Evolutionary conservation across 2,113 vertebrate species (phyloP).

Genomic region (Ivindomyrus marchei): DNA sequence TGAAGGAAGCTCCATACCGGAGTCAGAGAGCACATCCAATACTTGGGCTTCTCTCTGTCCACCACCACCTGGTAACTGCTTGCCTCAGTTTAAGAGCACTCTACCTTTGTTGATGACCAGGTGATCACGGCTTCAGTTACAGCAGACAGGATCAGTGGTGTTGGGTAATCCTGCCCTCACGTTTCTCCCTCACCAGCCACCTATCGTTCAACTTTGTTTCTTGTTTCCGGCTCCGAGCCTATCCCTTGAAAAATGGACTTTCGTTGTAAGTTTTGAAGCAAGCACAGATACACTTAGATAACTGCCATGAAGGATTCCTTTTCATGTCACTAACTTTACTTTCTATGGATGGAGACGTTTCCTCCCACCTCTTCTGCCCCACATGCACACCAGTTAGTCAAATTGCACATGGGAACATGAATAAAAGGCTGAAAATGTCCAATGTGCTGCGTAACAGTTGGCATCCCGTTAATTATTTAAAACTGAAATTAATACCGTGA

Average conservation of each 20-base stretch:
- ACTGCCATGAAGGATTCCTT: not conserved
- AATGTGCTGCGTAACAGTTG: not conserved
- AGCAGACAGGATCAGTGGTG: conserved; percentile 2
- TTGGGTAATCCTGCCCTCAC: not conserved
- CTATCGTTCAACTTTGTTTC: not conserved
- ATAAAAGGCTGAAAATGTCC: not conserved
- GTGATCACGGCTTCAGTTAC: conserved; percentile 36
- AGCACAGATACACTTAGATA: not conserved
- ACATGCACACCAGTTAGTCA: not conserved
- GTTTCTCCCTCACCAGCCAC: not conserved
- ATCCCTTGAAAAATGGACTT: not conserved
- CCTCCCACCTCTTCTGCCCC: not conserved
- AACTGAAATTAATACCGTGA: conserved; percentile 21
- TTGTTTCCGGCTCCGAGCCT: not conserved
- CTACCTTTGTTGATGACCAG: conserved; percentile 29
- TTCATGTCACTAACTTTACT: not conserved
- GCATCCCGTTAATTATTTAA: conserved; percentile 31
- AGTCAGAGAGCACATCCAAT: not conserved
- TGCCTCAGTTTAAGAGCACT: conserved; percentile 16
- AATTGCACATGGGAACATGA: not conserved
- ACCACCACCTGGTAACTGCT: not conserved
- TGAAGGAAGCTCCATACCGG: conserved; percentile 12
- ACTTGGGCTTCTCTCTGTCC: not conserved
- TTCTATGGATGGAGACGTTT: not conserved
- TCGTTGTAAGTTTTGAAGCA: not conserved